Evolutionary conservation across 64 coral and sea anemone species (phyloP), one percentile per base, ranked within the genome.

Genomic region (Exaiptasia diaphana): DNA sequence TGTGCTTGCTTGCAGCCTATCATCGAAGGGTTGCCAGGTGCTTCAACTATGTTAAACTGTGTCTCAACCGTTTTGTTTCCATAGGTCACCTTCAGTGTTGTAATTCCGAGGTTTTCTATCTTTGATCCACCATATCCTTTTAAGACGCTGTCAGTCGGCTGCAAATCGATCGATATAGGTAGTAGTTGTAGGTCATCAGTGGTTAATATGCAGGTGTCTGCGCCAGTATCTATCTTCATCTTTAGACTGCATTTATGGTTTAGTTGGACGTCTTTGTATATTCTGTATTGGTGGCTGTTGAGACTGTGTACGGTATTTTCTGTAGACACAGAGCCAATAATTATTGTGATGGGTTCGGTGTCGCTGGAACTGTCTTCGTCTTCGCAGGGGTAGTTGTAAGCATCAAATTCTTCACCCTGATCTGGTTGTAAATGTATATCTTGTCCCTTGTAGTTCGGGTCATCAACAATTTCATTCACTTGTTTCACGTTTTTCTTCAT

Each of bases 221-320:
- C 79, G 15, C 88, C 79, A 1, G 88, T 90, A 30, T 83, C 88
- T 58, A 90, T 55, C 38, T 90, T 90, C 35, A 90, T 42, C 23
- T 30, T 64, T 2, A 83, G 46, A n/a, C 41, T 27, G 8, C 36
- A 31, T 15, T 14, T 24, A 73, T 59, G 44, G 28, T 90, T 83
- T 28, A 90, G 43, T 48, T 18, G 15, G 26, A 90, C 72, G 3
- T 5, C 7, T 1, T 3, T 61, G 57, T 61, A 61, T 1, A 61
- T 61, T 67, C 58, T 90, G 34, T 90, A 41, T 15, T 33, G 60
- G 50, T 90, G 72, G 45, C 61, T 82, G 28, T 41, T 54, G 4
- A 90, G 30, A 46, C 33, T 77, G 23, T 90, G n/a, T 15, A 90
- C 14, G 27, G 79, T 40, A 10, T 69, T 35, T 31, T 90, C 73